Evolutionary conservation across 2,113 vertebrate species (phyloP).

Genomic region (Halcyon malimbica): DNA sequence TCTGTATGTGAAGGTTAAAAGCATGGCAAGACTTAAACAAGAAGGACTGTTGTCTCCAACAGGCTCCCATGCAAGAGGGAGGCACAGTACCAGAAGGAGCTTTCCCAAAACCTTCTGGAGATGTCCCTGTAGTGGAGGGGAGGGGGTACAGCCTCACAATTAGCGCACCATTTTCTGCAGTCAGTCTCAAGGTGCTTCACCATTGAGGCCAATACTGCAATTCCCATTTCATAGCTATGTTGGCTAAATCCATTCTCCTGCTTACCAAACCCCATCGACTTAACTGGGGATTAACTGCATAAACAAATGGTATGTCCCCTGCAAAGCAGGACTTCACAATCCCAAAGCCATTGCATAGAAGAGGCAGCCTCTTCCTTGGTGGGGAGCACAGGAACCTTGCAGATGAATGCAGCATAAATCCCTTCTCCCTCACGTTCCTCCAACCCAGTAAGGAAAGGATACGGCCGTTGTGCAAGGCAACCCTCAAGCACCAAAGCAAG

Average conservation of each 20-base stretch:
- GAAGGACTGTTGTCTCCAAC: neutral
- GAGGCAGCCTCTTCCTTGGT: neutral
- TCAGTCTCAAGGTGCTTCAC: neutral
- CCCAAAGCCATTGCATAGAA: neutral
- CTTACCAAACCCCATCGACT: neutral
- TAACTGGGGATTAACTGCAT: neutral
- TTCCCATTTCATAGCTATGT: neutral
- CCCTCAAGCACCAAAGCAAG: neutral
- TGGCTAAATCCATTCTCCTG: neutral
- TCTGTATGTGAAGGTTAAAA: constrained; percentile 75
- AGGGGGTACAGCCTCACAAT: neutral
- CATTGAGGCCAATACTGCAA: neutral
- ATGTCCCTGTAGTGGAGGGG: neutral
- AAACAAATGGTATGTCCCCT: neutral
- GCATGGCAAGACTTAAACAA: constrained; percentile 46
- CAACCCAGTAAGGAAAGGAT: neutral
- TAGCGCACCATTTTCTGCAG: rapidly evolving
- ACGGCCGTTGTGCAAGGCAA: neutral
- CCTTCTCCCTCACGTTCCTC: neutral
- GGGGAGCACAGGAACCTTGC: neutral
- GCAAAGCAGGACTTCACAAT: neutral
- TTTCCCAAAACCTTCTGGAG: neutral
- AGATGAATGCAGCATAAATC: neutral
- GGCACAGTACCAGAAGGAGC: neutral
- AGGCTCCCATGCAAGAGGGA: neutral